These are phyloP conservation scores for Bugula neritina DNA, from an alignment of 2,888 invertebrate genomes.

Conservation along the genomic window DNA sequence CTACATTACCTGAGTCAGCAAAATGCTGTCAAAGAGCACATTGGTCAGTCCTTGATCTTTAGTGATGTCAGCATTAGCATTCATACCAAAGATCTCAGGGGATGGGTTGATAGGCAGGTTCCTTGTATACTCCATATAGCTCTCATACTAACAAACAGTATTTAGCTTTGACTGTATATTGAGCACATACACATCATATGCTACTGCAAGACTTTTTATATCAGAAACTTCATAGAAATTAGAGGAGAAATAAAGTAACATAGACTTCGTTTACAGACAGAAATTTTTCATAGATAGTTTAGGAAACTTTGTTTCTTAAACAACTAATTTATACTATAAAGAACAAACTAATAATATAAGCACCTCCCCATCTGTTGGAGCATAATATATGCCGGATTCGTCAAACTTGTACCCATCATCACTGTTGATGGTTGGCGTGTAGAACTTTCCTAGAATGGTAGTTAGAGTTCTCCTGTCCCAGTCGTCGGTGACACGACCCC, in stretches of 20 bases:
- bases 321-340: too few relatives aligned
- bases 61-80: slow-evolving; percentile 55
- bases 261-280: too few relatives aligned
- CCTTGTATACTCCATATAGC: slow-evolving; percentile 52
- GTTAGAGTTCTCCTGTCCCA: slow-evolving; percentile 56
- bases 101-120: slow-evolving; percentile 51
- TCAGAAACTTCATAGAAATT: too few relatives aligned
- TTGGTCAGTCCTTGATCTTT: slow-evolving; percentile 56
- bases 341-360: too few relatives aligned
- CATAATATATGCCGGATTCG: slow-evolving; percentile 46
- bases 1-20: slow-evolving; percentile 52
- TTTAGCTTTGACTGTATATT: too few relatives aligned
- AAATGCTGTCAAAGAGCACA: slow-evolving; percentile 54
- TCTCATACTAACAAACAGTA: slow-evolving; percentile 49
- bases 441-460: slow-evolving; percentile 54
- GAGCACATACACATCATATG: too few relatives aligned
- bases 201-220: too few relatives aligned
- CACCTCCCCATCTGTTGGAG: slow-evolving; percentile 52
- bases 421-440: slow-evolving; percentile 44
- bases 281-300: too few relatives aligned
- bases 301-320: too few relatives aligned
- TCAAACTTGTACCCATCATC: slow-evolving; percentile 51
- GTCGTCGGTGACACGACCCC: slow-evolving; percentile 57
- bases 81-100: slow-evolving; percentile 55
- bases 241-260: too few relatives aligned